phyloP scores from a whole-genome alignment of 2,797 vertebrate genomes.

The Brachyalestes nurse region DNA sequence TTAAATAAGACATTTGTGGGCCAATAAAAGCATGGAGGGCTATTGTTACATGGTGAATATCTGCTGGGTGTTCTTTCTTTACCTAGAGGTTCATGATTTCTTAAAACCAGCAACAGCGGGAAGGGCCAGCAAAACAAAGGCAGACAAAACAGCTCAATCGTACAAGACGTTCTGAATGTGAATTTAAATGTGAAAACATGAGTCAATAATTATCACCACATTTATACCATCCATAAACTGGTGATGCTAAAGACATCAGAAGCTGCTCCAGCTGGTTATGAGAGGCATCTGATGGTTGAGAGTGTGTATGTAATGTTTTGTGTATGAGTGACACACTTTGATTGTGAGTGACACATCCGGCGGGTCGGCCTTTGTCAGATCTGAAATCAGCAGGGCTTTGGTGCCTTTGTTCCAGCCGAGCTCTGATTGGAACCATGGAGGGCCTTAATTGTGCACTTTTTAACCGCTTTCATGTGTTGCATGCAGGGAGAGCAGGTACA shows the following conservation, averaged over 20 bases:
- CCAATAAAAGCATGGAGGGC: constrained; percentile 39
- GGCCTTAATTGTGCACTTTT: constrained; percentile 71
- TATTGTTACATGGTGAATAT: constrained; percentile 44
- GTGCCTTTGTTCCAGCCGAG: constrained; percentile 73
- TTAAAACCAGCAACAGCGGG: constrained; percentile 36
- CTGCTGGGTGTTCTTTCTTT: constrained; percentile 21
- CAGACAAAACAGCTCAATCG: constrained; percentile 26
- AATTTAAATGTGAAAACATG: constrained; percentile 45
- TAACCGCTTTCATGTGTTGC: constrained; percentile 79
- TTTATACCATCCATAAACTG: constrained; percentile 29
- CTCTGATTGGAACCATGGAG: constrained; percentile 80
- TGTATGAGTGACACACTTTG: constrained; percentile 42
- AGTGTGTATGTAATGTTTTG: constrained; percentile 43
- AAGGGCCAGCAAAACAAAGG: constrained; percentile 33
- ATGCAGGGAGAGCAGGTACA: constrained; percentile 74
- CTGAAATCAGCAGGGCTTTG: constrained; percentile 30
- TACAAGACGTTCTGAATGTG: constrained; percentile 7
- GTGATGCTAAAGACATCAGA: constrained; percentile 15
- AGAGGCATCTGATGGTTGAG: constrained; percentile 29
- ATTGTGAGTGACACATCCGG: constrained; percentile 48
- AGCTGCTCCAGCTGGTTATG: constrained; percentile 3
- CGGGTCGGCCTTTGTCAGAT: constrained; percentile 46
- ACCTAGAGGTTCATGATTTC: constrained; percentile 21
- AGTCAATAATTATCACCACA: constrained; percentile 30
- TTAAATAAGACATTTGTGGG: constrained; percentile 45